Conservation (phyloP, 1,140 invertebrate species). For the Platyscapa corneri region DNA sequence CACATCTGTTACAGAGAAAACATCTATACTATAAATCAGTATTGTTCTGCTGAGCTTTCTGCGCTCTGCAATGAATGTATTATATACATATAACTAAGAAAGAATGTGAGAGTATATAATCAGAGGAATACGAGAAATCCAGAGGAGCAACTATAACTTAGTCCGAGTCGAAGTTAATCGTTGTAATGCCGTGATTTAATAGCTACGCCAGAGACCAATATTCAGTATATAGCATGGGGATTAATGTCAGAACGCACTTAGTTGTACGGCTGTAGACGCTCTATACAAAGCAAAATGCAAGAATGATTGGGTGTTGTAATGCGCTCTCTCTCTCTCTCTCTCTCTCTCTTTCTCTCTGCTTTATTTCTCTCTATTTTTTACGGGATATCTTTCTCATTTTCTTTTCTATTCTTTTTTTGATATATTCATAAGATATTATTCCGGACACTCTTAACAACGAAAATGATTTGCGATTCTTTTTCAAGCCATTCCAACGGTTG, state of each 20-base stretch:
- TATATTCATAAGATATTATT: not conserved
- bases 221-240: constrained; percentile 54
- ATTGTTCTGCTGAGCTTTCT: constrained; percentile 7
- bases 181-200: constrained; percentile 67
- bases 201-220: constrained; percentile 55
- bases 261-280: not conserved
- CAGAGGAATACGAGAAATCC: not conserved
- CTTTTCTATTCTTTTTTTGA: not conserved
- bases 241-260: constrained; percentile 62
- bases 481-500: not conserved
- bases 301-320: not conserved
- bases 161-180: constrained; percentile 64
- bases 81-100: not conserved
- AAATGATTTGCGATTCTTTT: not conserved
- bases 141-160: constrained; percentile 61
- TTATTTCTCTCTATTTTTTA: no score
- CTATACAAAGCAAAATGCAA: not conserved
- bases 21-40: constrained; percentile 22
- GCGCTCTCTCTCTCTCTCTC: not conserved
- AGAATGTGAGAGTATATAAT: constrained; percentile 8
- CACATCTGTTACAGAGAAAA: not conserved
- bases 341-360: not conserved
- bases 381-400: no score
- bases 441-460: not conserved
- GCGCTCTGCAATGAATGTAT: not conserved